Conservation (phyloP, 2,888 invertebrate genomes). For the Drosophila nr. perissopoda region DNA sequence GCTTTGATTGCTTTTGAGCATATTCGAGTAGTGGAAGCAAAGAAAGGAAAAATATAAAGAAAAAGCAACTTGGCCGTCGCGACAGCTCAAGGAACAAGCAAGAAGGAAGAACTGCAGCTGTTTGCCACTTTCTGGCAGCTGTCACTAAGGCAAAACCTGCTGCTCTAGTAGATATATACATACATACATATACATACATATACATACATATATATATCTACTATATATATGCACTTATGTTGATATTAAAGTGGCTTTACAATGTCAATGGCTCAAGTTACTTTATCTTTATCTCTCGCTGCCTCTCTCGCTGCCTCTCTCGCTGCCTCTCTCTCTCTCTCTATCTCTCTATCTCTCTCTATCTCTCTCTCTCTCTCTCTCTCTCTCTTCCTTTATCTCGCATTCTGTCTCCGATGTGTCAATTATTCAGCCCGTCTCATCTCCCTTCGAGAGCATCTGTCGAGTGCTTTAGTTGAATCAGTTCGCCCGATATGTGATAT, state of each 20-base stretch:
- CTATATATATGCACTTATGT: constrained; percentile 21
- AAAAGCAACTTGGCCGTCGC: constrained; percentile 1
- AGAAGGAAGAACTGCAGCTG: constrained; percentile 60
- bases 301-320: neutral
- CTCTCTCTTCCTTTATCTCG: neutral
- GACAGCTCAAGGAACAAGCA: constrained; percentile 13
- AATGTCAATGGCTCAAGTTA: constrained; percentile 29
- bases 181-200: neutral
- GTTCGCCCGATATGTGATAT: constrained; percentile 6
- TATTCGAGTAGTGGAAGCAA: constrained; percentile 13
- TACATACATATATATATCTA: neutral
- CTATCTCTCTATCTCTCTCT: neutral
- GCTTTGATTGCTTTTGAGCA: constrained; percentile 68
- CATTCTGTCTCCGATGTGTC: constrained; percentile 18
- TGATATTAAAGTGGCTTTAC: constrained; percentile 60
- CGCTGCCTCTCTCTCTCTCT: neutral
- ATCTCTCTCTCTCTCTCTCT: neutral
- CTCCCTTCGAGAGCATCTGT: neutral
- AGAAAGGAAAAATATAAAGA: neutral
- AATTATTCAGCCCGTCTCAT: constrained; percentile 20
- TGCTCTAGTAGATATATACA: constrained; percentile 10
- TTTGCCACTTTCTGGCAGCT: constrained; percentile 69
- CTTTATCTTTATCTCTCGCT: neutral
- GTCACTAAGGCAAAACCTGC: constrained; percentile 29
- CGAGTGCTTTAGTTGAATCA: constrained; percentile 10